Evolutionary conservation across 2,888 invertebrate species (phyloP), one percentile per base, ranked within the genome.

Genomic region (Heterodera filipjevi): DNA sequence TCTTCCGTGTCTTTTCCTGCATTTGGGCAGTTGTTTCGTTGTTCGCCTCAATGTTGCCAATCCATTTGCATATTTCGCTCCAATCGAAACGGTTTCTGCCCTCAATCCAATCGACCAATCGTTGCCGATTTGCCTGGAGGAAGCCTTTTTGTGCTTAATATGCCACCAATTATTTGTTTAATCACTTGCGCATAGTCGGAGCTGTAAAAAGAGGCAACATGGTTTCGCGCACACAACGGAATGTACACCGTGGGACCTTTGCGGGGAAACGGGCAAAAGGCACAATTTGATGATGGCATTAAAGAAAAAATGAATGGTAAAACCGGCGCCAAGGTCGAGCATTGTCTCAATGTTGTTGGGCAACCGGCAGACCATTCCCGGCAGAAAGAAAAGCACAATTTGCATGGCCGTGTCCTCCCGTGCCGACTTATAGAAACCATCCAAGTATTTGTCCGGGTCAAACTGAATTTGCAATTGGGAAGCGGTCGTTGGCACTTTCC

Each of bases 381-480:
- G 89, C 8, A 89, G 82, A 78, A 89, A 89, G 82, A 89, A 89
- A 32, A 89, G 84, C 8, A 89, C 87, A 16, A 85, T 82, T 75
- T 87, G 86, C 89, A 89, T 89, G 14, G 89, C 89, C 0, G 82
- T 84, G 78, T 89, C 89, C 75, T 89, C 87, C 14, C 83, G 84
- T 0, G 86, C 85, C 8, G 86, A 80, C 64, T 82, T 85, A 81
- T 89, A 89, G 83, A 89, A 89, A 27, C 83, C 83, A 68, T 87
- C 82, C 46, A 89, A 82, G 74, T 89, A 89, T 33, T 82, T 83
- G 1, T 76, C 70, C 8, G 88, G 88, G 33, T 86, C 84, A 82
- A 88, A 88, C 87, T 88, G 78, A 19, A 86, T 82, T 39, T 33
- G 19, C 33, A 8, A 12, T 71, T 10, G 27, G 2, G 22, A 19